phyloP scores from a whole-genome alignment of 1,140 invertebrate species.

The Uloborus diversus region DNA sequence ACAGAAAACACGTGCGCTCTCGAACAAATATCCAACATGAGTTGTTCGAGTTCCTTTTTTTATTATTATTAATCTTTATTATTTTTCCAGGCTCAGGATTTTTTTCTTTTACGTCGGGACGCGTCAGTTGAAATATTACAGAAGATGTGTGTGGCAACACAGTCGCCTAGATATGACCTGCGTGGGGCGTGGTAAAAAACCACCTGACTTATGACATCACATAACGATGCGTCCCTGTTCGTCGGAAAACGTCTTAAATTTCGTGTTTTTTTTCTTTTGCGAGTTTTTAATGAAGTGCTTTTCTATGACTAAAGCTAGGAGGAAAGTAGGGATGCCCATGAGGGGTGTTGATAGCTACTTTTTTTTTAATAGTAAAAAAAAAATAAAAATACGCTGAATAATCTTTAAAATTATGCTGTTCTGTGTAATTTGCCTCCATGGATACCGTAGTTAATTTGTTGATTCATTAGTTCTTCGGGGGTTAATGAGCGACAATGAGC shows the following conservation, averaged over 20 bases:
- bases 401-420: too few relatives aligned
- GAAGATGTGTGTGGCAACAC: conserved; percentile 47
- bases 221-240: neutral
- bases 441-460: too few relatives aligned
- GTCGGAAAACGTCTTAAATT: conserved; percentile 6
- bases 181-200: conserved; percentile 20
- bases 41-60: conserved; percentile 24
- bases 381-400: too few relatives aligned
- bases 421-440: too few relatives aligned
- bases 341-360: too few relatives aligned
- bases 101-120: conserved; percentile 12
- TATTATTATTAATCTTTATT: conserved; percentile 34
- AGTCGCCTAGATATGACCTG: conserved; percentile 27
- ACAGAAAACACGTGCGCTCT: conserved; percentile 44
- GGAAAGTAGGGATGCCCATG: too few relatives aligned
- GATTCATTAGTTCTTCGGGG: too few relatives aligned
- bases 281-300: too few relatives aligned
- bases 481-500: too few relatives aligned
- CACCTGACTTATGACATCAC: conserved; percentile 45
- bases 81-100: conserved; percentile 26
- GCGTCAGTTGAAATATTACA: conserved; percentile 46
- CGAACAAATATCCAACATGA: conserved; percentile 45
- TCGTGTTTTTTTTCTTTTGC: conserved; percentile 13
- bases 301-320: too few relatives aligned
- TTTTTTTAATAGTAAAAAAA: too few relatives aligned